Conservation (phyloP, 2,113 vertebrate species). For the Melanostigma gelatinosum region DNA sequence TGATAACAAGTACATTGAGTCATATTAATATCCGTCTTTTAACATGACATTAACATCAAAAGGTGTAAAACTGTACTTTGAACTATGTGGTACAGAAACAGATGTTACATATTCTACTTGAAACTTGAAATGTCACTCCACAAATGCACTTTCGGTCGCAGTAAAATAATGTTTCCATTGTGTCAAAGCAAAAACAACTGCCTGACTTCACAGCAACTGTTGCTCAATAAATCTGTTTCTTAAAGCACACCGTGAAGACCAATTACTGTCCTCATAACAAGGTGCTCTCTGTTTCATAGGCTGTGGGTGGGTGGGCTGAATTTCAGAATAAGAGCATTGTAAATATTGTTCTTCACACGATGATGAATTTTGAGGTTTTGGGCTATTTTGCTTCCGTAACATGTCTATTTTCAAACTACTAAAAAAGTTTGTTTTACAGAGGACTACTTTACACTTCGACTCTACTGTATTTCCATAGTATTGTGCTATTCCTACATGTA, state of each 20-base stretch:
- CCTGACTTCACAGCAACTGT: slow-evolving; percentile 32
- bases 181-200: slow-evolving; percentile 26
- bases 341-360: not conserved
- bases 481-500: not conserved
- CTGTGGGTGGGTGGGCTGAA: slow-evolving; percentile 5
- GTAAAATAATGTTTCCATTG: slow-evolving; percentile 24
- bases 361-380: not conserved
- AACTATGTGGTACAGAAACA: not conserved
- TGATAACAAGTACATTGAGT: not conserved
- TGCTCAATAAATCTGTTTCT: slow-evolving; percentile 40
- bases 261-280: slow-evolving; percentile 25
- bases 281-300: slow-evolving; percentile 11
- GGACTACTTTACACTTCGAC: not conserved
- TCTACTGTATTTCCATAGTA: not conserved
- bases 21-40: not conserved
- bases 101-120: not conserved
- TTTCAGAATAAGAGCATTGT: not conserved
- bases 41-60: not conserved
- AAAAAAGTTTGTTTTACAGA: not conserved
- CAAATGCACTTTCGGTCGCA: not conserved
- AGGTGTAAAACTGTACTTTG: not conserved
- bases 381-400: not conserved
- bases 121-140: slow-evolving; percentile 36
- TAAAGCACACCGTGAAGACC: slow-evolving; percentile 9
- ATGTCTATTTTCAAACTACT: not conserved